Evolutionary conservation across 2,113 vertebrate species (phyloP).

Genomic region (Dicentrarchus labrax): DNA sequence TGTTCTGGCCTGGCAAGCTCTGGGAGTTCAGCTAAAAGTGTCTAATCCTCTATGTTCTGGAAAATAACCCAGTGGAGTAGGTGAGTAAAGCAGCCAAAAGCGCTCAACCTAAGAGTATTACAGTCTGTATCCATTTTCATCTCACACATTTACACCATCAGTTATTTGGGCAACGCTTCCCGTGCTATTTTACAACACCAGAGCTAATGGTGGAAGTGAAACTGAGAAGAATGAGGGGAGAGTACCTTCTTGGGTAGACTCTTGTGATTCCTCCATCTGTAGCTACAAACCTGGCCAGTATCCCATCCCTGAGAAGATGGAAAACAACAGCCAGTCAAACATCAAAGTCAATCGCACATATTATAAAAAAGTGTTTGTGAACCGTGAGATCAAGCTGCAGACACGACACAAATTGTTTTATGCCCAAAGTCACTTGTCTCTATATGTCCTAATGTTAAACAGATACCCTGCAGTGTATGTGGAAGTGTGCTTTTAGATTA

Average conservation of each 20-base stretch:
- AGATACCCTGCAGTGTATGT: slow-evolving; percentile 43
- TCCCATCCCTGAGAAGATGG: slow-evolving; percentile 86
- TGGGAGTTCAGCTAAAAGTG: slow-evolving; percentile 49
- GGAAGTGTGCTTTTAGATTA: slow-evolving; percentile 43
- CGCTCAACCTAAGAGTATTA: slow-evolving; percentile 51
- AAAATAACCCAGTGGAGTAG: slow-evolving; percentile 63
- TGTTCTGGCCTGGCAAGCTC: slow-evolving; percentile 43
- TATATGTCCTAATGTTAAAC: slow-evolving; percentile 62
- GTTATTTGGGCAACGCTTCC: slow-evolving; percentile 22
- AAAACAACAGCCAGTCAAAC: slow-evolving; percentile 59
- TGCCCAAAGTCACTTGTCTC: slow-evolving; percentile 42
- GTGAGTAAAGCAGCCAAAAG: slow-evolving; percentile 57
- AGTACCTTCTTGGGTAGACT: slow-evolving; percentile 95
- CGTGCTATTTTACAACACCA: neutral
- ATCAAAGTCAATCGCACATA: slow-evolving; percentile 41
- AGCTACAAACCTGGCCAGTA: slow-evolving; percentile 93
- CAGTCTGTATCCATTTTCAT: slow-evolving; percentile 68
- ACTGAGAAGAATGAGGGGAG: slow-evolving; percentile 13
- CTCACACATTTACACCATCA: slow-evolving; percentile 53
- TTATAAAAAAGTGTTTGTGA: slow-evolving; percentile 16
- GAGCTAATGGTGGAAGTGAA: slow-evolving; percentile 14
- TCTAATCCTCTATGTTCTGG: slow-evolving; percentile 55
- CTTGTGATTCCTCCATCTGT: slow-evolving; percentile 98
- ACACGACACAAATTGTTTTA: slow-evolving; percentile 42
- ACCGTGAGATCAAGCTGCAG: slow-evolving; percentile 27